Conservation (phyloP, 2,797 vertebrate species). For the Microctenopoma stevenorrisi region DNA sequence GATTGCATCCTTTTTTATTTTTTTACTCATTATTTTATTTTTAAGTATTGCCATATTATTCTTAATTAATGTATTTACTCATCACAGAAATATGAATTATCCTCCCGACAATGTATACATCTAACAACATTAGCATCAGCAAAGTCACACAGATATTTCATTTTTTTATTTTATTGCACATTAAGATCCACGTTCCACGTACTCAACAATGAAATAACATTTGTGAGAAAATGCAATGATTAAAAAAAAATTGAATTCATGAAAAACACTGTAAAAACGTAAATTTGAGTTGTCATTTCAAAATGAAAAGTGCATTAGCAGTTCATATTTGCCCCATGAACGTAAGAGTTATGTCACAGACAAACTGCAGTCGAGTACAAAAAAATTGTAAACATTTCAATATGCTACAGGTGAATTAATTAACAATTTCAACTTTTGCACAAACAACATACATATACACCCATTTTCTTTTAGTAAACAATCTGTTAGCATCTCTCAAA, state of each 20-base stretch:
- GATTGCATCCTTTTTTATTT: not conserved
- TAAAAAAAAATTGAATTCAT: conserved; percentile 5
- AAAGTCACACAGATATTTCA: conserved; percentile 2
- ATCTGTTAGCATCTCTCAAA: conserved; percentile 41
- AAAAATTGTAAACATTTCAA: conserved; percentile 65
- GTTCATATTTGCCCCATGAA: conserved; percentile 45
- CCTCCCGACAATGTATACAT: not conserved
- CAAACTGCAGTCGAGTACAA: conserved; percentile 46
- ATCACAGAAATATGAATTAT: too few species aligned
- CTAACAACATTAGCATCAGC: not conserved
- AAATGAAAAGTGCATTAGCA: conserved; percentile 70
- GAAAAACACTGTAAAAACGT: conserved; percentile 28
- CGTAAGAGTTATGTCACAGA: conserved; percentile 26
- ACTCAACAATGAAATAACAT: conserved; percentile 36
- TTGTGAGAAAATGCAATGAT: conserved; percentile 7
- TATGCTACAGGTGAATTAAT: conserved; percentile 57
- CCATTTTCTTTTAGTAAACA: conserved; percentile 25
- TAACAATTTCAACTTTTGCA: conserved; percentile 32
- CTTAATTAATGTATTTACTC: not conserved
- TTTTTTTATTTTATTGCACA: conserved; percentile 66
- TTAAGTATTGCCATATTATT: too few species aligned
- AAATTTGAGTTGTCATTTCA: conserved; percentile 16
- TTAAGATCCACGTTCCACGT: conserved; percentile 55
- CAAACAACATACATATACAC: conserved; percentile 31
- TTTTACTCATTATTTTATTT: conserved; percentile 4